These are phyloP conservation scores for Sorex araneus DNA, from an alignment of 2,113 vertebrate genomes.

Conservation along the genomic window DNA sequence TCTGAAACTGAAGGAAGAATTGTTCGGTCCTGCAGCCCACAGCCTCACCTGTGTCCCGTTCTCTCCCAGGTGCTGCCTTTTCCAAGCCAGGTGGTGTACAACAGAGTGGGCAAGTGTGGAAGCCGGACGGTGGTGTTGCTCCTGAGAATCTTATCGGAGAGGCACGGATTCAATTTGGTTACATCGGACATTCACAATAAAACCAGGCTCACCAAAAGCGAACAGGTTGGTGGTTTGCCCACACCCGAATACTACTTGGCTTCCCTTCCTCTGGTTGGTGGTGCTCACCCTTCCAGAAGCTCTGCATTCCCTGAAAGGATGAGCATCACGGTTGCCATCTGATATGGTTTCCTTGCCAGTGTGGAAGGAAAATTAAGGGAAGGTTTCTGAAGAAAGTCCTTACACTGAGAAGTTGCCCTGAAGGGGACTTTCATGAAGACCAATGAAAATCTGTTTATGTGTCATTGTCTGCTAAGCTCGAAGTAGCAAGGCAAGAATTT, in stretches of 20 bases:
- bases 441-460: constrained; percentile 11
- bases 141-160: constrained; percentile 96
- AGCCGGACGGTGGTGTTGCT: constrained; percentile 98
- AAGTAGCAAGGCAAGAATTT: constrained; percentile 49
- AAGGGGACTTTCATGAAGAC: constrained; percentile 62
- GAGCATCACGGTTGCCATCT: background rate
- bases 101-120: constrained; percentile 99
- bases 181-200: constrained; percentile 99
- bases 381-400: background rate
- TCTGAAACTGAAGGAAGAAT: background rate
- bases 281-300: background rate
- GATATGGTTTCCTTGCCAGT: background rate
- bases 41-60: background rate
- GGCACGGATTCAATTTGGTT: constrained; percentile 96
- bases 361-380: constrained; percentile 52
- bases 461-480: constrained; percentile 20
- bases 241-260: background rate
- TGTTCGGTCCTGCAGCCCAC: rapidly evolving
- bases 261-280: background rate
- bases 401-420: background rate
- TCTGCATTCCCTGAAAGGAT: background rate
- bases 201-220: constrained; percentile 97
- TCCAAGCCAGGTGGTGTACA: constrained; percentile 99
- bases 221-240: constrained; percentile 91
- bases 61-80: constrained; percentile 94